Evolutionary conservation across 2,113 vertebrate genomes (phyloP).

Genomic region (Litocranius walleri): DNA sequence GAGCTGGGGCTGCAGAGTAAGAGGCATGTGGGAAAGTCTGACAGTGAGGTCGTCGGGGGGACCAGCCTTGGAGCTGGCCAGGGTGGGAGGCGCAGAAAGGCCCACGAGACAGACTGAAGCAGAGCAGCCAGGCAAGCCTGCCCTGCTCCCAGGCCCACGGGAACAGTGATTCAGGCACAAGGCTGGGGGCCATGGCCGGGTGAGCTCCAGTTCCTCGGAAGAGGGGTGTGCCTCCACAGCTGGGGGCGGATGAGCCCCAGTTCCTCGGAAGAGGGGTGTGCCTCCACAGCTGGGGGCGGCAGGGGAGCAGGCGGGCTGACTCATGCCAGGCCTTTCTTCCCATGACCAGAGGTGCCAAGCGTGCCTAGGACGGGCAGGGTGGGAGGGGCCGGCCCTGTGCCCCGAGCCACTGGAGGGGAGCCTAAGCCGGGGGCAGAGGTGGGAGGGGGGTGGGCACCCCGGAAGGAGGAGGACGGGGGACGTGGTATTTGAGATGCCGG

Average conservation of each 20-base stretch:
- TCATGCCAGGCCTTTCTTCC: neutral
- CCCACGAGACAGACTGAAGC: neutral
- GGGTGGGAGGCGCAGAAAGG: neutral
- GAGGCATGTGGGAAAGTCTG: neutral
- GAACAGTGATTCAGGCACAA: neutral
- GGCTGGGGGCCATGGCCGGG: neutral
- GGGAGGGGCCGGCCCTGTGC: neutral
- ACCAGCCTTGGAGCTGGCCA: neutral
- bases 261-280: neutral
- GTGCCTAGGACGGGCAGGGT: neutral
- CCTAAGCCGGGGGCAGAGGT: neutral
- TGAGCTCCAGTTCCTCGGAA: neutral
- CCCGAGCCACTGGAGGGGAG: neutral
- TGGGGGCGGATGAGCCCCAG: neutral
- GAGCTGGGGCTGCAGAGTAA: neutral
- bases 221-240: neutral
- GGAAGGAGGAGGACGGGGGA: neutral
- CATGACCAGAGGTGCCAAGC: neutral
- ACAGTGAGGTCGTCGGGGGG: rapidly evolving
- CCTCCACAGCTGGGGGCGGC: neutral
- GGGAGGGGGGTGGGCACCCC: neutral
- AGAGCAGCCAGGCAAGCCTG: rapidly evolving
- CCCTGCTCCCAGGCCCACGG: rapidly evolving
- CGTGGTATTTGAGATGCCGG: neutral
- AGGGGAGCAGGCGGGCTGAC: neutral